phyloP scores from a whole-genome alignment of 2,888 invertebrate species.

The Limnephilus auricula region DNA sequence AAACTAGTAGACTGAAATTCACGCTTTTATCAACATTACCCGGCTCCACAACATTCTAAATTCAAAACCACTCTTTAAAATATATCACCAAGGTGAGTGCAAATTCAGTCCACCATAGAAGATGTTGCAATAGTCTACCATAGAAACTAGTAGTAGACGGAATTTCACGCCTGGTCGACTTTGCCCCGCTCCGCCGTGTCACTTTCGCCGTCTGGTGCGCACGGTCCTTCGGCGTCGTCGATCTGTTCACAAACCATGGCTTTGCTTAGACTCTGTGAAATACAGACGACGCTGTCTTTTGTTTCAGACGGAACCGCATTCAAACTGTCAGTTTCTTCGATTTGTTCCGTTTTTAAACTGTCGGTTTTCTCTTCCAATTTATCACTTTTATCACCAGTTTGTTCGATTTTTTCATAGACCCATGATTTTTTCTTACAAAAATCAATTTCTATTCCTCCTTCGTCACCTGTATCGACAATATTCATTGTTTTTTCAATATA shows the following conservation, averaged over 20 bases:
- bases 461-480: constrained; percentile 67
- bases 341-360: not conserved
- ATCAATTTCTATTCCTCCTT: constrained; percentile 70
- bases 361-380: not conserved
- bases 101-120: not conserved
- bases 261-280: constrained; percentile 72
- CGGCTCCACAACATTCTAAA: not conserved
- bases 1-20: too few relatives aligned
- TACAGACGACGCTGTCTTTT: constrained; percentile 28
- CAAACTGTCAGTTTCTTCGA: constrained; percentile 69
- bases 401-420: not conserved
- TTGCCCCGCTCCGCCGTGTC: constrained; percentile 1
- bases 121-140: constrained; percentile 24
- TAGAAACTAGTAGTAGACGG: constrained; percentile 12
- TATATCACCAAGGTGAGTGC: too few relatives aligned
- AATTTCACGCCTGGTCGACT: not conserved
- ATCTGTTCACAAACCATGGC: constrained; percentile 73
- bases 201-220: constrained; percentile 61
- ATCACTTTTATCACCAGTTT: not conserved
- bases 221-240: constrained; percentile 71
- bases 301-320: constrained; percentile 68
- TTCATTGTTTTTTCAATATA: constrained; percentile 35
- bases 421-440: constrained; percentile 67
- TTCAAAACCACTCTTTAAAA: too few relatives aligned
- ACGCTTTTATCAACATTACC: too few relatives aligned